These are phyloP conservation scores for Digitonthophagus gazella DNA, from an alignment of 2,888 invertebrate species.

Conservation along the genomic window DNA sequence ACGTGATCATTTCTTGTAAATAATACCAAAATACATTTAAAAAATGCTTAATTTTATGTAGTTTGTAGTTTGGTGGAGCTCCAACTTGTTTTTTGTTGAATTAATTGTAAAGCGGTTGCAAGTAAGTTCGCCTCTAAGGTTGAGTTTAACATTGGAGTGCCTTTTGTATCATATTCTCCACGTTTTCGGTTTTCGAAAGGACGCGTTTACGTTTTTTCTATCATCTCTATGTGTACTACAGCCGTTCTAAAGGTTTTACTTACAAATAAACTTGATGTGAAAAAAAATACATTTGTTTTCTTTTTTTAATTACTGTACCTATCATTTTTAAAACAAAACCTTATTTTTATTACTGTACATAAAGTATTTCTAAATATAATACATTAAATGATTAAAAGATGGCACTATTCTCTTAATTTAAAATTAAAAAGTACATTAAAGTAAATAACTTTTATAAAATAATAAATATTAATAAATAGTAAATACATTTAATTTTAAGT, in stretches of 20 bases:
- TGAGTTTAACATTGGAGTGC: slow-evolving; percentile 39
- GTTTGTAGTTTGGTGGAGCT: not conserved
- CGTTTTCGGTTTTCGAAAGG: slow-evolving; percentile 25
- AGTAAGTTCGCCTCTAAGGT: slow-evolving; percentile 2
- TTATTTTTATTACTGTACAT: too few species aligned
- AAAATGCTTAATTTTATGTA: not conserved
- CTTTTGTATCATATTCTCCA: slow-evolving; percentile 39
- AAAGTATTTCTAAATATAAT: too few species aligned
- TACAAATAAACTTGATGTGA: slow-evolving; percentile 14
- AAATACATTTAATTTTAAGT: too few species aligned
- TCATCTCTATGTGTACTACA: slow-evolving; percentile 11
- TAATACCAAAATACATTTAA: too few species aligned
- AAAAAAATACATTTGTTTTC: not conserved
- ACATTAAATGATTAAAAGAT: too few species aligned
- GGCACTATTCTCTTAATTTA: too few species aligned
- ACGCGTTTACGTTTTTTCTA: slow-evolving; percentile 2
- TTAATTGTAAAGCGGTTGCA: slow-evolving; percentile 11
- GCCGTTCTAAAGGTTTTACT: slow-evolving; percentile 5
- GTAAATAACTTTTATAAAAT: too few species aligned
- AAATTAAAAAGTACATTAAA: too few species aligned
- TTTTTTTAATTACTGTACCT: slow-evolving; percentile 1
- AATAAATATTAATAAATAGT: too few species aligned
- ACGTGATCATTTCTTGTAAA: not conserved
- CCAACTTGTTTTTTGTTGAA: slow-evolving; percentile 3
- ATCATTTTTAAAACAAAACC: too few species aligned